These are phyloP conservation scores for Felis chaus DNA, from an alignment of 2,113 vertebrate genomes.

Conservation along the genomic window DNA sequence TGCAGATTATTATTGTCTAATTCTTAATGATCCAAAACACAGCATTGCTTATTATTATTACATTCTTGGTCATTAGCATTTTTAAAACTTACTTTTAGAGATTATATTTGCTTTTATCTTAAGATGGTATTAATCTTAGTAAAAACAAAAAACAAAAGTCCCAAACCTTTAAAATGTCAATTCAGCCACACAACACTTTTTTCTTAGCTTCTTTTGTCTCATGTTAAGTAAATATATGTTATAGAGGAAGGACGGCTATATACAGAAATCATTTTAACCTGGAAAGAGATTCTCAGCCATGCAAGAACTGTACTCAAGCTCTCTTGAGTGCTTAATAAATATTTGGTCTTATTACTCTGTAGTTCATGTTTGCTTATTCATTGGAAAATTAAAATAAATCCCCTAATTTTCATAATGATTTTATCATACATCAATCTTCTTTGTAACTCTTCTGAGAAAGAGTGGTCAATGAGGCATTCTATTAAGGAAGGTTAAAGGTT, in stretches of 20 bases:
- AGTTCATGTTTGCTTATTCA: constrained; percentile 70
- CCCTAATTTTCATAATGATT: constrained; percentile 66
- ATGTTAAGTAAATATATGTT: constrained; percentile 28
- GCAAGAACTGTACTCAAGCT: neutral
- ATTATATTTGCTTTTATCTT: constrained; percentile 51
- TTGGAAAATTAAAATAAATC: constrained; percentile 74
- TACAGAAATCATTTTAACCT: constrained; percentile 52
- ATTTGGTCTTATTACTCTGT: constrained; percentile 52
- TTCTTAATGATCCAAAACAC: constrained; percentile 19
- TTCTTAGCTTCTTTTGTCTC: neutral
- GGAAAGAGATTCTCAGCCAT: neutral
- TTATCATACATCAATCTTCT: constrained; percentile 63
- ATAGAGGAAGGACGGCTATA: constrained; percentile 1
- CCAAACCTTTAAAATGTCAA: neutral
- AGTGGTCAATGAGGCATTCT: constrained; percentile 56
- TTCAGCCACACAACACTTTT: neutral
- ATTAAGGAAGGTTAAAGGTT: constrained; percentile 57
- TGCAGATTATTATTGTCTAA: neutral
- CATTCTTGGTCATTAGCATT: constrained; percentile 36
- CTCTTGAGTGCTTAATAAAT: constrained; percentile 61
- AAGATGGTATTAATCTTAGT: constrained; percentile 40
- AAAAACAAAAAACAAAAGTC: neutral
- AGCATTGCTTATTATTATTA: constrained; percentile 26
- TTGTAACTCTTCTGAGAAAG: constrained; percentile 60
- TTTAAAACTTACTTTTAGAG: constrained; percentile 49